A percentile compares a stretch with the other conserved stretches of the same genome.
These are phyloP conservation scores for Orchestia grillus DNA, from an alignment of 1,140 invertebrate genomes.

Conservation along the genomic window DNA sequence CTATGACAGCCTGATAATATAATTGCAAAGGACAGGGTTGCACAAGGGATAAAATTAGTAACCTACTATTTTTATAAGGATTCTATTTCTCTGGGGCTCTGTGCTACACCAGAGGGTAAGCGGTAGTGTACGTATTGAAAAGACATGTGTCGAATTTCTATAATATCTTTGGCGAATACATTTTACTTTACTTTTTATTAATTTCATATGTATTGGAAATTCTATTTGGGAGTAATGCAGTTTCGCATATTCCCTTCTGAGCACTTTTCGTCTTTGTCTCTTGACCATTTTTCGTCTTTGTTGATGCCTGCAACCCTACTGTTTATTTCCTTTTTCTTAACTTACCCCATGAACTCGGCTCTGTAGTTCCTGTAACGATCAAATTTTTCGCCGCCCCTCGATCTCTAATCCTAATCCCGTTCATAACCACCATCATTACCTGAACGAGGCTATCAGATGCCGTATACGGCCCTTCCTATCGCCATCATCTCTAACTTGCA, in stretches of 20 bases:
- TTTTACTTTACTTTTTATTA: background rate
- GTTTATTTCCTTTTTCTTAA: background rate
- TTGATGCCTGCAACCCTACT: background rate
- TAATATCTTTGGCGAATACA: too few relatives aligned
- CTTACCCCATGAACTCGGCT: background rate
- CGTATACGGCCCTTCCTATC: conserved; percentile 29
- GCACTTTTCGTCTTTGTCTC: background rate
- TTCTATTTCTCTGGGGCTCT: too few relatives aligned
- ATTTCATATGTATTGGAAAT: background rate
- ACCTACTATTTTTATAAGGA: too few relatives aligned
- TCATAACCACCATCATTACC: conserved; percentile 50
- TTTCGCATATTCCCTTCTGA: background rate
- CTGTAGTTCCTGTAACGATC: background rate
- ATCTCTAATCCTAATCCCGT: conserved; percentile 30
- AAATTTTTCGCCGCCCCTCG: background rate
- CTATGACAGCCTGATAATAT: background rate
- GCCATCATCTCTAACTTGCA: conserved; percentile 25
- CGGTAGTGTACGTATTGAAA: background rate
- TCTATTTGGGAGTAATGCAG: background rate
- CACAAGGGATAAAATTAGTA: too few relatives aligned
- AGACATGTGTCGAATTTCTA: background rate
- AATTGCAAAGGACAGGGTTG: too few relatives aligned
- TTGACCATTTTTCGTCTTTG: background rate
- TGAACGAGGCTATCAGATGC: conserved; percentile 38
- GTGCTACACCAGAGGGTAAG: background rate